A percentile compares a stretch with the other conserved stretches of the same genome.
phyloP scores from a whole-genome alignment of 2,113 vertebrate species.

The Varanus komodoensis region DNA sequence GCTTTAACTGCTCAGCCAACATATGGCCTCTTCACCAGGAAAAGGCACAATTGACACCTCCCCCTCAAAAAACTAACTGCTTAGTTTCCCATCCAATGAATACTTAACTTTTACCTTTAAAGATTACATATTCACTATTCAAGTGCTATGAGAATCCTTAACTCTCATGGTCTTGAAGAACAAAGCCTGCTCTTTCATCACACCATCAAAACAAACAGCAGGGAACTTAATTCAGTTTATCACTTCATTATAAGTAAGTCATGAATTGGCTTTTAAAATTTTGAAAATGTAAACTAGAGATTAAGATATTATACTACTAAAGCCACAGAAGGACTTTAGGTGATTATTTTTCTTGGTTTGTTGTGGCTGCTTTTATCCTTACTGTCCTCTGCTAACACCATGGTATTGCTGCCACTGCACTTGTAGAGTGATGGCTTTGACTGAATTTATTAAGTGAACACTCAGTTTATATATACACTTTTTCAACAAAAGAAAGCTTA shows the following conservation, averaged over 20 bases:
- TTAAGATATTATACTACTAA: slow-evolving; percentile 64
- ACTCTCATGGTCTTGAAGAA: not conserved
- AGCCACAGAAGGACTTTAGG: slow-evolving; percentile 67
- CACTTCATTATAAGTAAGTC: not conserved
- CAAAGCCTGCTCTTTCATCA: not conserved
- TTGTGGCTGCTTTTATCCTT: slow-evolving; percentile 56
- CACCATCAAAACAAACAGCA: not conserved
- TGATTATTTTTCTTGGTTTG: slow-evolving; percentile 43
- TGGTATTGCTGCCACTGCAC: slow-evolving; percentile 57
- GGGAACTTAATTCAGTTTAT: not conserved
- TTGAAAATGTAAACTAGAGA: slow-evolving; percentile 62
- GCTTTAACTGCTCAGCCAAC: not conserved
- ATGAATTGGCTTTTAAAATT: slow-evolving; percentile 48
- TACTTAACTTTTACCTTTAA: not conserved
- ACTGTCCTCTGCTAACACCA: slow-evolving; percentile 52
- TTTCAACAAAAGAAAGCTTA: slow-evolving; percentile 36
- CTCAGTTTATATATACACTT: slow-evolving; percentile 32
- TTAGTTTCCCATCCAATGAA: not conserved
- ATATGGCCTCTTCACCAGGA: not conserved
- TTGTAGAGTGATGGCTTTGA: slow-evolving; percentile 31
- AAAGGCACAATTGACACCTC: no score
- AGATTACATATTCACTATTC: not conserved
- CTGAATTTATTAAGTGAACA: slow-evolving; percentile 22
- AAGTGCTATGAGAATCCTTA: not conserved
- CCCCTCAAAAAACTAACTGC: not conserved